Evolutionary conservation across 2,888 invertebrate species (phyloP).

Genomic region (Homarus gammarus): DNA sequence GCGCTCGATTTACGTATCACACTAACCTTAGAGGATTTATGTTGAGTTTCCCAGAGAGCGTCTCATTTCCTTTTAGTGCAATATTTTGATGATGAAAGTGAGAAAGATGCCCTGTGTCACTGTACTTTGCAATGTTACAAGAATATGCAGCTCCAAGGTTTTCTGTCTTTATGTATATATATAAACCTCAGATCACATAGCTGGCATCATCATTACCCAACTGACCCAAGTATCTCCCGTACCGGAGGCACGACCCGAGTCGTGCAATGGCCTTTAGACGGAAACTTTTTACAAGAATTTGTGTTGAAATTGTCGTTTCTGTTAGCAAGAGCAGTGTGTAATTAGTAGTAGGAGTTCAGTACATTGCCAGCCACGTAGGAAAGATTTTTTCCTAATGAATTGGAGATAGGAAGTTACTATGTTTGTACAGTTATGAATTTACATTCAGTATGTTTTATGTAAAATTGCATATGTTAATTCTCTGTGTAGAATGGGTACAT

Average conservation of each 20-base stretch:
- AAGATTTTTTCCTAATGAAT: slow-evolving; percentile 10
- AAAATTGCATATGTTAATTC: not conserved
- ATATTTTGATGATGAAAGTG: slow-evolving; percentile 60
- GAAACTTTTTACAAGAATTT: not conserved
- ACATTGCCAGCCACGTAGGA: slow-evolving; percentile 3
- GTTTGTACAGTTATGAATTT: slow-evolving; percentile 33
- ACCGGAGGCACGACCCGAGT: slow-evolving; percentile 7
- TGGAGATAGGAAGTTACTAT: not conserved
- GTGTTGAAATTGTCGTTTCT: not conserved
- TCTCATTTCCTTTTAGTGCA: slow-evolving; percentile 65
- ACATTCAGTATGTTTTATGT: slow-evolving; percentile 21
- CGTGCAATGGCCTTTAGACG: not conserved
- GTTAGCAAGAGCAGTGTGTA: not conserved
- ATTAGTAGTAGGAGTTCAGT: not conserved
- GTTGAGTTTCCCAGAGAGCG: slow-evolving; percentile 38
- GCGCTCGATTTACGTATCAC: slow-evolving; percentile 49
- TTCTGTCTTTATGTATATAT: slow-evolving; percentile 56
- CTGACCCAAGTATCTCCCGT: slow-evolving; percentile 11
- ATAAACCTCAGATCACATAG: slow-evolving; percentile 33
- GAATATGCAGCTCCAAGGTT: slow-evolving; percentile 64
- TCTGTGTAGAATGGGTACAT: not conserved
- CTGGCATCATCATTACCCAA: slow-evolving; percentile 24
- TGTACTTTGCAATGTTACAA: slow-evolving; percentile 63
- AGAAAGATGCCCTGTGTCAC: slow-evolving; percentile 53
- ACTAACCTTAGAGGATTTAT: slow-evolving; percentile 46